These are phyloP conservation scores for Gouania willdenowi DNA, from an alignment of 2,797 vertebrate genomes.

Conservation along the genomic window DNA sequence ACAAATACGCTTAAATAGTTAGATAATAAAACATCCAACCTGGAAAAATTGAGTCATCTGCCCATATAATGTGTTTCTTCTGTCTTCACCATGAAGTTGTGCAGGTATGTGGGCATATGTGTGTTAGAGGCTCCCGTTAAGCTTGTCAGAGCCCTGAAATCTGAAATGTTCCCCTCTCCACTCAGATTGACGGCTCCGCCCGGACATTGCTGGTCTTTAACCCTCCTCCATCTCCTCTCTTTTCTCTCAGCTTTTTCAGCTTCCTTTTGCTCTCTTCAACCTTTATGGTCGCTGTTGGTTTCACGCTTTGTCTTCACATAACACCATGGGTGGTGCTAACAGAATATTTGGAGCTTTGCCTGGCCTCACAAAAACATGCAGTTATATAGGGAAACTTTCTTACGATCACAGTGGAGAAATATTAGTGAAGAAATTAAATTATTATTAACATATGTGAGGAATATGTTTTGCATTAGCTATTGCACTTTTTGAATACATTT, in stretches of 20 bases:
- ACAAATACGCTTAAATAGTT: too few relatives aligned
- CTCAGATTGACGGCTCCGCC: constrained; percentile 65
- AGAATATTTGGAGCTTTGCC: constrained; percentile 56
- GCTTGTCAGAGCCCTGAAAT: constrained; percentile 50
- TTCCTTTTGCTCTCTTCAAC: constrained; percentile 44
- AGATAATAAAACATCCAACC: too few relatives aligned
- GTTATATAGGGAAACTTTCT: too few relatives aligned
- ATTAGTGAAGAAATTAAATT: too few relatives aligned
- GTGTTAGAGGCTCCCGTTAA: constrained; percentile 55
- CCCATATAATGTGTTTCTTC: constrained; percentile 16
- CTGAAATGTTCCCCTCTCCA: constrained; percentile 45
- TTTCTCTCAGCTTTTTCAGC: constrained; percentile 22
- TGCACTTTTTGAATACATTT: too few relatives aligned
- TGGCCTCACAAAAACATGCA: too few relatives aligned
- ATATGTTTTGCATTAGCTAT: too few relatives aligned
- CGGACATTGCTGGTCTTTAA: constrained; percentile 27
- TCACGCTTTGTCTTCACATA: constrained; percentile 64
- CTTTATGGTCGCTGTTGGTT: constrained; percentile 63
- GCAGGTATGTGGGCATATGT: constrained; percentile 6
- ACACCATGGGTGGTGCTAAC: constrained; percentile 63
- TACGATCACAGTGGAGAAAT: too few relatives aligned
- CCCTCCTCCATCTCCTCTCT: constrained; percentile 41
- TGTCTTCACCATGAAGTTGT: constrained; percentile 22
- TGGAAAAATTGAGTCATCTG: constrained; percentile 41
- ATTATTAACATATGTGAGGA: too few relatives aligned